These are phyloP conservation scores for Myotis lucifugus DNA, from an alignment of 2,113 vertebrate genomes.

Conservation along the genomic window DNA sequence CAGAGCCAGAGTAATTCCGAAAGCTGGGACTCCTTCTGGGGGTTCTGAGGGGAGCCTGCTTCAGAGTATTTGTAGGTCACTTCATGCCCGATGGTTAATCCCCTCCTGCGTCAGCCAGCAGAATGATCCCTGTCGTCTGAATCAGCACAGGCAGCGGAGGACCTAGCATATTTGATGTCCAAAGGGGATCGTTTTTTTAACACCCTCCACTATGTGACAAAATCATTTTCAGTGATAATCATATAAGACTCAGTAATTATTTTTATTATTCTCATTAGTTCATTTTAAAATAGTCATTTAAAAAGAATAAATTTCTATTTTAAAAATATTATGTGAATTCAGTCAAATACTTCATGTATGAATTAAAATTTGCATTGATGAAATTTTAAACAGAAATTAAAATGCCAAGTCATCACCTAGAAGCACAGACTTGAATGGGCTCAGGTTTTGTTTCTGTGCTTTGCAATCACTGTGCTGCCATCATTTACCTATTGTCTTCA, in stretches of 20 bases:
- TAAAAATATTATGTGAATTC: conserved; percentile 22
- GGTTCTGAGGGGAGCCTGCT: not conserved
- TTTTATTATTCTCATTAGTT: not conserved
- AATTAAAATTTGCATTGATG: not conserved
- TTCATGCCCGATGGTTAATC: not conserved
- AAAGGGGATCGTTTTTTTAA: not conserved
- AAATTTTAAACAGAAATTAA: conserved; percentile 45
- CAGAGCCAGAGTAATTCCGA: not conserved
- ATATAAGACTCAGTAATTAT: not conserved
- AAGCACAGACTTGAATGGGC: not conserved
- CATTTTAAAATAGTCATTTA: conserved; percentile 43
- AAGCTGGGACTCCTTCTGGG: not conserved
- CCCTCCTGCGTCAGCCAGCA: not conserved
- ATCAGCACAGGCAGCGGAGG: not conserved
- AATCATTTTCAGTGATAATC: conserved; percentile 39
- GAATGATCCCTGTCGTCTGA: not conserved
- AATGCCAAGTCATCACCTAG: not conserved
- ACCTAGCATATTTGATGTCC: not conserved
- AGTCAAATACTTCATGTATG: not conserved
- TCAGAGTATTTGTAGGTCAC: not conserved
- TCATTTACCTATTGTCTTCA: not conserved
- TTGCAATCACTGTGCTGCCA: not conserved
- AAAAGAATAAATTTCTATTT: conserved; percentile 48
- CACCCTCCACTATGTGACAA: not conserved
- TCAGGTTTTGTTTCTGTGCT: not conserved